Evolutionary conservation across 2,113 vertebrate genomes (phyloP).

Genomic region (Ibidorhyncha struthersii): DNA sequence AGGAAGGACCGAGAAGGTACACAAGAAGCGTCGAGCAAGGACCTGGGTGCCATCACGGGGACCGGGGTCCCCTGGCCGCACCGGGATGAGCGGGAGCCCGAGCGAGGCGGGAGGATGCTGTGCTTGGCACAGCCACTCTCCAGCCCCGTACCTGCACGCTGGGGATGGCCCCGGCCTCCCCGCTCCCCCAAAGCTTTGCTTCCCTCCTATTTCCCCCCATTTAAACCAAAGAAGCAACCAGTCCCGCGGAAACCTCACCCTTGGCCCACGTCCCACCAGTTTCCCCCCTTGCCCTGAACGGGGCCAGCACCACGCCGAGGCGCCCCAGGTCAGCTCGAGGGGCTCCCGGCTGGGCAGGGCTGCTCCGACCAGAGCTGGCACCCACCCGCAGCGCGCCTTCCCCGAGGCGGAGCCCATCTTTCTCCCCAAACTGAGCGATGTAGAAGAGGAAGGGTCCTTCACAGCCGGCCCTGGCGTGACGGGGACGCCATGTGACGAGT

Average conservation of each 20-base stretch:
- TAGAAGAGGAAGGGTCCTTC: background rate
- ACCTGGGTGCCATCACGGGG: rapidly evolving
- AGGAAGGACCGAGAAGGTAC: background rate
- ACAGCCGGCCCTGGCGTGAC: rapidly evolving
- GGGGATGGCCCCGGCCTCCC: background rate
- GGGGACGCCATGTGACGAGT: background rate
- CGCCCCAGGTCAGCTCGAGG: background rate
- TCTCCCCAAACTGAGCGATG: background rate
- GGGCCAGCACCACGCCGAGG: background rate
- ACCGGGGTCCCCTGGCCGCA: rapidly evolving
- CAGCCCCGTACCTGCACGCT: background rate
- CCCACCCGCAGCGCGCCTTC: background rate
- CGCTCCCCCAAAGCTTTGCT: background rate
- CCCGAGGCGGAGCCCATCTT: background rate
- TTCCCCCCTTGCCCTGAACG: rapidly evolving
- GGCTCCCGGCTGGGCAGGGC: background rate
- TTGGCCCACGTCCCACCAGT: background rate
- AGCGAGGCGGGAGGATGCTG: background rate
- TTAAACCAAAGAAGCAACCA: slow-evolving; percentile 37
- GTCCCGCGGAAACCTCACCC: background rate
- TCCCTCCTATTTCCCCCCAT: background rate
- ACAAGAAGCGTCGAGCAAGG: rapidly evolving
- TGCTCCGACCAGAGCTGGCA: background rate
- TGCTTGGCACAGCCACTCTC: background rate
- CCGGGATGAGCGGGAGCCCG: background rate